Evolutionary conservation across 2,797 vertebrate genomes (phyloP), one percentile per base, ranked within the genome.

Genomic region (Molothrus ater): DNA sequence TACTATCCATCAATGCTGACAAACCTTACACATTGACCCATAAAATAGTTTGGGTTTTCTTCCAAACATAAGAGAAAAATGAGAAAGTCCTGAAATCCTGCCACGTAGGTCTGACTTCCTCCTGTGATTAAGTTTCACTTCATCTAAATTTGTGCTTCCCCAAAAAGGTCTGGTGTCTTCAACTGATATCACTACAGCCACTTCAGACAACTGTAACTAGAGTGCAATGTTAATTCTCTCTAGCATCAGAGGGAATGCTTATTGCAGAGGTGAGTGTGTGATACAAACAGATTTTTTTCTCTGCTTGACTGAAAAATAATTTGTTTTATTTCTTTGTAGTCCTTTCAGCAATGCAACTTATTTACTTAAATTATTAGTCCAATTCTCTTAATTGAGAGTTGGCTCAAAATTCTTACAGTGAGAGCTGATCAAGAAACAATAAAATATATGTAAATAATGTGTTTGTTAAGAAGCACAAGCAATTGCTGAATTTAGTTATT

Each of bases 311-410:
- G 12, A 65, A 80, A 93, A 82, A 51, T 11, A 43, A 47, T 47
- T n/a, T 69, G 10, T 59, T 88, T 89, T 40, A 63, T 76, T 82
- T 90, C 48, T 82, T 42, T 36, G 12, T 38, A 63, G 28, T 91
- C 16, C 36, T 87, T 95, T 90, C 57, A 94, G 32, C 12, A 76
- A 36, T 60, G n/a, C 54, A 16, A 82, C 14, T 76, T 79, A 91
- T 50, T 81, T 91, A 84, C 32, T 85, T 73, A 78, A 78, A 60
- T 80, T 68, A 89, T 81, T 87, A 75, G 22, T 45, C 31, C 15
- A 68, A 63, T 54, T 82, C 50, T 84, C 19, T n/a, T 69, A 54
- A 24, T 13, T 21, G 16, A 13, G 21, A 91, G 31, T 50, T 70
- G 56, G 26, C 10, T 84, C 57, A 78, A 79, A 85, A 36, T 69